Percentiles rank a stretch among this genome's conserved stretches.
phyloP scores from a whole-genome alignment of 2,797 vertebrate species.

The Iguana delicatissima region DNA sequence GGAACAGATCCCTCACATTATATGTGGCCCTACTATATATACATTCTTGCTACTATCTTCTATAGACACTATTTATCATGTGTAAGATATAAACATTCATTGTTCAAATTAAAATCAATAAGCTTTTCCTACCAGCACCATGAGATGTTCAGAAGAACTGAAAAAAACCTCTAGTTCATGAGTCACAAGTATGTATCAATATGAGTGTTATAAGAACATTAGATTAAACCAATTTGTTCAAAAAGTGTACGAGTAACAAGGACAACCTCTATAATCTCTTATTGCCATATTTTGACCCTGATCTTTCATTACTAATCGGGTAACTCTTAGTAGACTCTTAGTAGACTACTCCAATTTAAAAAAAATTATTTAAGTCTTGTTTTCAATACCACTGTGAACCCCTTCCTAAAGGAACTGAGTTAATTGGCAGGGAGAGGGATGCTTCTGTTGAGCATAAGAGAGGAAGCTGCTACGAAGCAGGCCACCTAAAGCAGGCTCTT shows the following conservation, averaged over 20 bases:
- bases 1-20: too few species aligned
- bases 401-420: background rate
- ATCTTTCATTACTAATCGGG: too few species aligned
- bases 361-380: too few species aligned
- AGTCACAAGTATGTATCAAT: background rate
- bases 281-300: too few species aligned
- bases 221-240: too few species aligned
- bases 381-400: background rate
- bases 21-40: too few species aligned
- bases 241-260: too few species aligned
- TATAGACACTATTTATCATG: background rate
- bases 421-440: background rate
- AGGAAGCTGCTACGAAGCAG: background rate
- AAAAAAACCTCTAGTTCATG: background rate
- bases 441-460: background rate
- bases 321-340: too few species aligned
- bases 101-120: background rate
- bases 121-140: background rate
- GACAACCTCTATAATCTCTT: too few species aligned
- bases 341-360: background rate
- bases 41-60: background rate
- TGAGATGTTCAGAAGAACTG: background rate
- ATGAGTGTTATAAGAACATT: too few species aligned
- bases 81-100: background rate
- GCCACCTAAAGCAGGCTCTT: background rate